Conservation (phyloP, 2,888 invertebrate genomes). For the Kuschelorhynchus macadamiae region DNA sequence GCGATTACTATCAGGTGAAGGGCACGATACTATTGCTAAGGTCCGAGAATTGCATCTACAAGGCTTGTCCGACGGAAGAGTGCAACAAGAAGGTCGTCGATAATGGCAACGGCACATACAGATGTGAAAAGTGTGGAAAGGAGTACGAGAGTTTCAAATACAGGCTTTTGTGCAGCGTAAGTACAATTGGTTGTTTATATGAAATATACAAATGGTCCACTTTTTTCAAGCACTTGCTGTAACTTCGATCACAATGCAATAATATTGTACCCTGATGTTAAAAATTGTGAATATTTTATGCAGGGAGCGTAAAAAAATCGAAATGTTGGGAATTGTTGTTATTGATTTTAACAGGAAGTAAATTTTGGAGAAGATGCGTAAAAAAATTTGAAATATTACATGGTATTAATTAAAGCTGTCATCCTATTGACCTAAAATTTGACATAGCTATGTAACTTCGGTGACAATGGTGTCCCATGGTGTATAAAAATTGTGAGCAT, state of each 20-base stretch:
- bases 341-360: neutral
- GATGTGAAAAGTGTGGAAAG: constrained; percentile 95
- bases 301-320: too few relatives aligned
- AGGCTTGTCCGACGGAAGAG: constrained; percentile 88
- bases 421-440: too few relatives aligned
- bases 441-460: too few relatives aligned
- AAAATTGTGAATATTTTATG: too few relatives aligned
- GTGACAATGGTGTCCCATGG: too few relatives aligned
- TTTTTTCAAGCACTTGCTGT: too few relatives aligned
- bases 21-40: constrained; percentile 85
- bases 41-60: constrained; percentile 89
- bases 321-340: too few relatives aligned
- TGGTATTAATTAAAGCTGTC: too few relatives aligned
- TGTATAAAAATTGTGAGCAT: too few relatives aligned
- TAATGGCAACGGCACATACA: constrained; percentile 86
- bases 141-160: constrained; percentile 90
- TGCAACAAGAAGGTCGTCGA: constrained; percentile 98
- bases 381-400: neutral
- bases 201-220: neutral
- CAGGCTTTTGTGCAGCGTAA: constrained; percentile 84
- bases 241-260: too few relatives aligned
- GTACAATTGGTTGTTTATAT: constrained; percentile 61
- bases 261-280: too few relatives aligned
- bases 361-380: constrained; percentile 1
- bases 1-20: constrained; percentile 86